phyloP scores from a whole-genome alignment of 2,888 invertebrate species.

The Morpho helenor region DNA sequence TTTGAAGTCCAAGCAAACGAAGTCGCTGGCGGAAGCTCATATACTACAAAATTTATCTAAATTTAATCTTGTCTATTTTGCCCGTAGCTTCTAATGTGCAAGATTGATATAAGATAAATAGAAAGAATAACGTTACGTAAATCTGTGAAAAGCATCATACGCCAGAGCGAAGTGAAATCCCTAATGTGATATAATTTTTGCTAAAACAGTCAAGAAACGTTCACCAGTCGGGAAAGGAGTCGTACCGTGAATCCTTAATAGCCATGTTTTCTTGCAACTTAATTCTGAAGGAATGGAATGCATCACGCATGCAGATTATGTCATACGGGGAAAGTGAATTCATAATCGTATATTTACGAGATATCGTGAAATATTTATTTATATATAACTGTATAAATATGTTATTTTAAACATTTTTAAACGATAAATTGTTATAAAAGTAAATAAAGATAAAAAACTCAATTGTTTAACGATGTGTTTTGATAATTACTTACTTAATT shows the following conservation, averaged over 20 bases:
- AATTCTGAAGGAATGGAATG: slow-evolving; percentile 57
- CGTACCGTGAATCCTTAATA: slow-evolving; percentile 45
- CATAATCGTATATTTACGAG: slow-evolving; percentile 42
- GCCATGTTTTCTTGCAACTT: slow-evolving; percentile 43
- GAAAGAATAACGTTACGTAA: slow-evolving; percentile 4
- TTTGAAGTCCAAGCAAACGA: too few species aligned
- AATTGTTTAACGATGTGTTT: too few species aligned
- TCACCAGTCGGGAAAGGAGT: slow-evolving; percentile 3
- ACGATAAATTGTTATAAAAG: too few species aligned
- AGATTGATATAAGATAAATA: neutral
- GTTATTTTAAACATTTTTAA: too few species aligned
- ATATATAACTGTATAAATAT: neutral
- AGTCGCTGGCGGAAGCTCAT: too few species aligned
- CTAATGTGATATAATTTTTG: slow-evolving; percentile 9
- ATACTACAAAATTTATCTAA: too few species aligned
- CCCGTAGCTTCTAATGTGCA: too few species aligned
- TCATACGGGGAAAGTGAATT: slow-evolving; percentile 65
- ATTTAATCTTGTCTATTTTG: too few species aligned
- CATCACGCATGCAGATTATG: slow-evolving; percentile 54
- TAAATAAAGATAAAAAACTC: too few species aligned
- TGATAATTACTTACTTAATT: too few species aligned
- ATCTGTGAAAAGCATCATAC: neutral
- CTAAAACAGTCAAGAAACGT: slow-evolving; percentile 17
- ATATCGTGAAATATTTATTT: neutral
- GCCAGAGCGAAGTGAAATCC: slow-evolving; percentile 6